phyloP scores from a whole-genome alignment of 92 coral and sea anemone species.

The Umimayanthus kanabou region DNA sequence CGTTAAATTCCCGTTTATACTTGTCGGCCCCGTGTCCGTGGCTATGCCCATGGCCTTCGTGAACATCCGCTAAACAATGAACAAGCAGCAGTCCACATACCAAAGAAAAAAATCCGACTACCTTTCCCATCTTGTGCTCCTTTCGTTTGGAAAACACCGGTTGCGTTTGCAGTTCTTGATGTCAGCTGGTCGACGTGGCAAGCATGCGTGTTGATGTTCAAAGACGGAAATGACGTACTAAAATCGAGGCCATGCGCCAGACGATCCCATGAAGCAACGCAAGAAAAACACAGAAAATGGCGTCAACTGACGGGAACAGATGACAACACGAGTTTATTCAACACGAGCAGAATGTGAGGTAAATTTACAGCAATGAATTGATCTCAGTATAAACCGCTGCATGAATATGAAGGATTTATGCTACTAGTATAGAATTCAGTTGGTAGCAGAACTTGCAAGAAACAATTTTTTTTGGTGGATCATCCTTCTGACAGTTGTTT shows the following conservation, averaged over 20 bases:
- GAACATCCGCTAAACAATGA: slow-evolving; percentile 39
- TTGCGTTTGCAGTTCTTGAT: slow-evolving; percentile 45
- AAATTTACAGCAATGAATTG: background rate
- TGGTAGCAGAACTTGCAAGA: too few species aligned
- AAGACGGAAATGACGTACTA: background rate
- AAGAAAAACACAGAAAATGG: background rate
- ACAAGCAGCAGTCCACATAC: slow-evolving; percentile 20
- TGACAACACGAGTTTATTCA: too few species aligned
- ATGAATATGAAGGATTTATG: too few species aligned
- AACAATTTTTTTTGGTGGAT: too few species aligned
- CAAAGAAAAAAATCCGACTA: slow-evolving; percentile 13
- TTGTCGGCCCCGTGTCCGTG: slow-evolving; percentile 55
- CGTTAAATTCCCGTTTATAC: slow-evolving; percentile 36
- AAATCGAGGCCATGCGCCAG: background rate
- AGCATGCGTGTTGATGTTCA: slow-evolving; percentile 61
- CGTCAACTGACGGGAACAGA: too few species aligned
- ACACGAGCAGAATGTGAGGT: background rate
- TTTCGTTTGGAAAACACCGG: slow-evolving; percentile 21
- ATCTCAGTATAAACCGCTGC: too few species aligned
- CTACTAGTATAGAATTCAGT: too few species aligned
- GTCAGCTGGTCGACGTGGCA: slow-evolving; percentile 90
- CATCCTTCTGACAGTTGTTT: too few species aligned
- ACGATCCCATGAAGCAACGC: background rate
- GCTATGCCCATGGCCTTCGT: slow-evolving; percentile 54
- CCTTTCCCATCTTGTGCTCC: background rate